Percentiles rank a stretch among this genome's conserved stretches.
Evolutionary conservation across 1,140 invertebrate genomes (phyloP).

Genomic region (Pseudobourletiella spinata): DNA sequence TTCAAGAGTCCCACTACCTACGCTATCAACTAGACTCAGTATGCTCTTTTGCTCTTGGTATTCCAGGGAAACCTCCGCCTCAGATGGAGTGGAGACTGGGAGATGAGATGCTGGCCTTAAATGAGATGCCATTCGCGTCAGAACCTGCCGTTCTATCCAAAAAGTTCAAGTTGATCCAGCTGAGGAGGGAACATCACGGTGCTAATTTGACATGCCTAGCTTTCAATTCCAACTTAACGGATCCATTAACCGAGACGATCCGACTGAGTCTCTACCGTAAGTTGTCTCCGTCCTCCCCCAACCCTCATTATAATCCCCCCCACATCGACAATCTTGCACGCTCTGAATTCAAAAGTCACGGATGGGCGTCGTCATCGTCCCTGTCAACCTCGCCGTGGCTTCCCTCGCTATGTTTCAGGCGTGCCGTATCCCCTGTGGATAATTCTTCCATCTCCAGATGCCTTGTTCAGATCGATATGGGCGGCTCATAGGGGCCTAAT

Average conservation of each 20-base stretch:
- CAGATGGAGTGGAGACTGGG: slow-evolving; percentile 33
- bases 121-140: slow-evolving; percentile 23
- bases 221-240: slow-evolving; percentile 37
- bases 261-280: slow-evolving; percentile 33
- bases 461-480: no score
- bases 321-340: not conserved
- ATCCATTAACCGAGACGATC: slow-evolving; percentile 33
- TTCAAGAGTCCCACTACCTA: no score
- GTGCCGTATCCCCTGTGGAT: no score
- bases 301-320: not conserved
- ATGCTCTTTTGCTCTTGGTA: slow-evolving; percentile 46
- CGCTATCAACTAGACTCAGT: no score
- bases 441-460: no score
- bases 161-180: slow-evolving; percentile 23
- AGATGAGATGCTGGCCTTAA: slow-evolving; percentile 20
- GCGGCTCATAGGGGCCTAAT: no score
- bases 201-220: slow-evolving; percentile 37
- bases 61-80: slow-evolving; percentile 32
- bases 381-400: no score
- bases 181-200: slow-evolving; percentile 35
- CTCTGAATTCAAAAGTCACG: no score
- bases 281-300: slow-evolving; percentile 2
- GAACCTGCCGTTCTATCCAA: slow-evolving; percentile 24
- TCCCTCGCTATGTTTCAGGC: no score
- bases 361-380: no score